A percentile compares a stretch with the other conserved stretches of the same genome.
These are phyloP conservation scores for Mycetomoellerius zeteki DNA, from an alignment of 1,140 invertebrate genomes.

Conservation along the genomic window DNA sequence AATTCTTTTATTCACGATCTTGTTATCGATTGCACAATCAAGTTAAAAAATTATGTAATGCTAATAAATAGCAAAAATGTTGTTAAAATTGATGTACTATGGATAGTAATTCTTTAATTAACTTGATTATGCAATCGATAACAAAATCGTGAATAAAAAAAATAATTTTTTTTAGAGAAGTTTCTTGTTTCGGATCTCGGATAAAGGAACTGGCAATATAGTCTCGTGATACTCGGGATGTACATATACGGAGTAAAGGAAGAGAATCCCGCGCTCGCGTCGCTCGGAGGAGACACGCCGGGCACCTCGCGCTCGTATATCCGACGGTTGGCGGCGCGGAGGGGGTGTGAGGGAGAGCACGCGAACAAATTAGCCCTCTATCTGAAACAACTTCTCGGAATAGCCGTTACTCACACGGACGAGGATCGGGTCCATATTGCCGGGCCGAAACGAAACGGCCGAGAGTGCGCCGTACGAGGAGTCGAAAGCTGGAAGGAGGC, in stretches of 20 bases:
- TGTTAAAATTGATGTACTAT: neutral
- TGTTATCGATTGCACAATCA: too few relatives aligned
- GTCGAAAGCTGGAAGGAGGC: slow-evolving; percentile 20
- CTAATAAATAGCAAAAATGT: too few relatives aligned
- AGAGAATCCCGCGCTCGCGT: slow-evolving; percentile 53
- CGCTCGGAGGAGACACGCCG: slow-evolving; percentile 44
- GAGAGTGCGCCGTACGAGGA: slow-evolving; percentile 36
- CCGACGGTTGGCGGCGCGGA: slow-evolving; percentile 16
- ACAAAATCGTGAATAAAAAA: neutral
- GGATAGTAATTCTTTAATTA: neutral
- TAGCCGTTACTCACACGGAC: slow-evolving; percentile 85
- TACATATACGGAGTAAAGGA: neutral
- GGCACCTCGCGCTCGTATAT: slow-evolving; percentile 66
- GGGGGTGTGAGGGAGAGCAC: slow-evolving; percentile 65
- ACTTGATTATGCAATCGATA: too few relatives aligned
- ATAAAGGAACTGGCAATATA: slow-evolving; percentile 24
- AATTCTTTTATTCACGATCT: too few relatives aligned
- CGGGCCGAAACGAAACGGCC: slow-evolving; percentile 66
- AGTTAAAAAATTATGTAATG: too few relatives aligned
- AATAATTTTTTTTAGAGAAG: neutral
- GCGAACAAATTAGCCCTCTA: slow-evolving; percentile 86
- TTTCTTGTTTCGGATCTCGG: neutral
- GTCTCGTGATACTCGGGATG: neutral
- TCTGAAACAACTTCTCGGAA: slow-evolving; percentile 87
- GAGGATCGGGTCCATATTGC: slow-evolving; percentile 73